A percentile compares a stretch with the other conserved stretches of the same genome.
phyloP scores from a whole-genome alignment of 2,888 invertebrate species.

The Seladonia tumulorum region DNA sequence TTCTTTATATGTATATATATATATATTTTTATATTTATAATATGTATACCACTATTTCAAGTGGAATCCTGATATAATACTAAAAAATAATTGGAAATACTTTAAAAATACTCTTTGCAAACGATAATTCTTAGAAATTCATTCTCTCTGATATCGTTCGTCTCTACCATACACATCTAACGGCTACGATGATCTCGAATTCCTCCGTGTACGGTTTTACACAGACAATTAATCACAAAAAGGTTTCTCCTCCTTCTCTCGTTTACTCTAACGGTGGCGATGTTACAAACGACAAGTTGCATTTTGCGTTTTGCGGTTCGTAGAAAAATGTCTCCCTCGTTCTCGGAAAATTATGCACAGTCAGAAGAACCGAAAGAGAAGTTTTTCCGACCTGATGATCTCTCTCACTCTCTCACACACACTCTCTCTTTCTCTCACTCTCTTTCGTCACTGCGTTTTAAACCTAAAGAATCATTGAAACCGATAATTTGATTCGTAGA shows the following conservation, averaged over 20 bases:
- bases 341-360: not conserved
- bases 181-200: conserved; percentile 69
- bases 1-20: conserved; percentile 65
- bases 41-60: conserved; percentile 65
- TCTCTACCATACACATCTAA: conserved; percentile 69
- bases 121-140: conserved; percentile 76
- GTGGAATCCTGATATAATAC: conserved; percentile 80
- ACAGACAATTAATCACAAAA: conserved; percentile 76
- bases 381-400: not conserved
- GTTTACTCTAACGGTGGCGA: conserved; percentile 62
- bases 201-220: conserved; percentile 66
- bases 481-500: conserved; percentile 49
- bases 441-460: conserved; percentile 57
- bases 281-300: conserved; percentile 72
- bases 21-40: conserved; percentile 57
- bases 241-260: conserved; percentile 60
- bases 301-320: not conserved
- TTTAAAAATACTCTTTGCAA: conserved; percentile 84
- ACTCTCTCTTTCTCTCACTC: not conserved
- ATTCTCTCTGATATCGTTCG: conserved; percentile 61
- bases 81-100: conserved; percentile 84
- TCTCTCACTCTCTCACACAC: not conserved
- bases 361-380: not conserved
- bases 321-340: conserved; percentile 7
- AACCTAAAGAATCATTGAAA: conserved; percentile 60